These are phyloP conservation scores for Mesocricetus auratus DNA, from an alignment of 2,113 vertebrate genomes.

Conservation along the genomic window DNA sequence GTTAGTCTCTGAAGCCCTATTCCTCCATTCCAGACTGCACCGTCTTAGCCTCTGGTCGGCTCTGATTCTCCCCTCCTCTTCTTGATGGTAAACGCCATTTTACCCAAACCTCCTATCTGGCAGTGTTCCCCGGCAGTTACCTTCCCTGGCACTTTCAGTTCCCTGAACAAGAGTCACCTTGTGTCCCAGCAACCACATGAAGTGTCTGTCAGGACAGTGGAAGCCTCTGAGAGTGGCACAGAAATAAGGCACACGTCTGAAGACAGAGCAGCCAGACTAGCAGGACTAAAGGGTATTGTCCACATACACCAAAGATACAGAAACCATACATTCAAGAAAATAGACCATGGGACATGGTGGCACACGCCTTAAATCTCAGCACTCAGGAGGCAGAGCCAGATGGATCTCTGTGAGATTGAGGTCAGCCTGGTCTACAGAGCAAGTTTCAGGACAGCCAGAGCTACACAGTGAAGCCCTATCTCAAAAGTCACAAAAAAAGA, in stretches of 20 bases:
- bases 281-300: neutral
- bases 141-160: neutral
- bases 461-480: neutral
- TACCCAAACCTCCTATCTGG: neutral
- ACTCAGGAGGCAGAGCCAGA: neutral
- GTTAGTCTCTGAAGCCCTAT: neutral
- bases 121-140: neutral
- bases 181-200: neutral
- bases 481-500: neutral
- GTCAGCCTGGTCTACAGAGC: neutral
- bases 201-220: neutral
- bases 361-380: neutral
- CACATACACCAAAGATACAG: neutral
- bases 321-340: neutral
- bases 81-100: neutral
- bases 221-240: neutral
- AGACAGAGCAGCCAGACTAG: neutral
- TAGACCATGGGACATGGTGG: neutral
- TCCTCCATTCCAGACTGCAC: neutral
- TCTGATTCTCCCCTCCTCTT: neutral
- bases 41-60: accelerated
- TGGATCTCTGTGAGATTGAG: neutral
- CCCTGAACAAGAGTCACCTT: neutral
- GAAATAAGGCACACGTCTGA: neutral
- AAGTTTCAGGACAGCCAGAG: neutral